A percentile compares a stretch with the other conserved stretches of the same genome.
phyloP scores from a whole-genome alignment of 2,113 vertebrate genomes.

The Siniperca chuatsi region DNA sequence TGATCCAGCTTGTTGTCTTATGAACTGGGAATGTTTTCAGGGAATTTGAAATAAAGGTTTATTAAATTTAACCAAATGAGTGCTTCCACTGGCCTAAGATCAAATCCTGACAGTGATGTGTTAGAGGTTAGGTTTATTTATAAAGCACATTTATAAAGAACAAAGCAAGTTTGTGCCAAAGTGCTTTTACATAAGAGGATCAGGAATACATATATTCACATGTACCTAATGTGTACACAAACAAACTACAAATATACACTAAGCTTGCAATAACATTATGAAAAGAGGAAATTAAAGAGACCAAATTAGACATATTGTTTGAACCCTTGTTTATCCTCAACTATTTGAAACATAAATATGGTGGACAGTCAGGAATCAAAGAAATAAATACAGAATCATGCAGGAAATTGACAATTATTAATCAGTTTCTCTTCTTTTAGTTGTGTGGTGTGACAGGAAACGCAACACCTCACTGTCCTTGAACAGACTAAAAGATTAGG shows the following conservation, averaged over 20 bases:
- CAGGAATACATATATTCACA: background rate
- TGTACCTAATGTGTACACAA: background rate
- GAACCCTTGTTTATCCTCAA: background rate
- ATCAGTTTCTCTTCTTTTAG: background rate
- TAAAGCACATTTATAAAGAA: background rate
- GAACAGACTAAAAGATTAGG: background rate
- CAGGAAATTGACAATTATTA: no score
- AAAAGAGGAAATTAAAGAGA: background rate
- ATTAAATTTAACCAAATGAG: conserved; percentile 1
- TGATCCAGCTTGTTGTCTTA: background rate
- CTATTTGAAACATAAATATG: background rate
- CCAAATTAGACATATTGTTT: background rate
- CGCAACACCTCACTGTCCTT: background rate
- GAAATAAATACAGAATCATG: background rate
- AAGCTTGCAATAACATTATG: background rate
- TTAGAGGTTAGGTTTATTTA: background rate
- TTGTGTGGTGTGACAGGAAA: background rate
- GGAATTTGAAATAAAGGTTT: background rate
- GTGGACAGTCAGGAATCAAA: no score
- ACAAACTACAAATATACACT: background rate
- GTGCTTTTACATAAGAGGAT: background rate
- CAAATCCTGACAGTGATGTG: background rate
- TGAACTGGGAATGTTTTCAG: background rate
- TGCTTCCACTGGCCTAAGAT: background rate
- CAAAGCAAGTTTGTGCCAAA: background rate